A percentile compares a stretch with the other conserved stretches of the same genome.
phyloP scores from a whole-genome alignment of 2,888 invertebrate species.

The Cerastis rubricosa region DNA sequence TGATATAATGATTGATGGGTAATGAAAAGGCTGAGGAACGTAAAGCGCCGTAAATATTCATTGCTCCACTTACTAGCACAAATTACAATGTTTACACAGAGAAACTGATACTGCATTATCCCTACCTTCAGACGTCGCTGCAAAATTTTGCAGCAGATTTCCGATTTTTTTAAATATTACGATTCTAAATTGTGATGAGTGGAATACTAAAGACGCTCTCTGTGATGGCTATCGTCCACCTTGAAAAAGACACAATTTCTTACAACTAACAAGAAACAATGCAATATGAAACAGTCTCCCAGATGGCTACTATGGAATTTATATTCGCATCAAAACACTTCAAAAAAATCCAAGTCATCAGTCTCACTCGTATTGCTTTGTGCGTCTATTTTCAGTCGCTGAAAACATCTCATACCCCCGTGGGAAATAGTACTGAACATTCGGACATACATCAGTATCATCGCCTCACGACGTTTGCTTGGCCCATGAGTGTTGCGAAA shows the following conservation, averaged over 20 bases:
- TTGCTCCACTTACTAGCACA: neutral
- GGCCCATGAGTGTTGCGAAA: slow-evolving; percentile 39
- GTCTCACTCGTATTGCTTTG: neutral
- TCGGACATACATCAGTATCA: slow-evolving; percentile 15
- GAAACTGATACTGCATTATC: neutral
- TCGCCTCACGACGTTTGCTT: slow-evolving; percentile 16
- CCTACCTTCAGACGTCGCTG: neutral
- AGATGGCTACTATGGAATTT: neutral
- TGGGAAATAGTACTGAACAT: slow-evolving; percentile 16
- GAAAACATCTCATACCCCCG: neutral
- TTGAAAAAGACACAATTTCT: neutral
- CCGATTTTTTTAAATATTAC: neutral
- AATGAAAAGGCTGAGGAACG: slow-evolving; percentile 26
- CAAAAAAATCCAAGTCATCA: neutral
- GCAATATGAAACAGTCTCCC: neutral
- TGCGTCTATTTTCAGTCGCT: slow-evolving; percentile 1
- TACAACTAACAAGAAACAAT: neutral
- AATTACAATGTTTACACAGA: neutral
- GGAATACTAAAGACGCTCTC: neutral
- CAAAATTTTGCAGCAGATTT: neutral
- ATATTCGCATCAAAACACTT: neutral
- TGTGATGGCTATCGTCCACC: neutral
- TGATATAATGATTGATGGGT: slow-evolving; percentile 42
- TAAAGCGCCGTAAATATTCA: slow-evolving; percentile 11
- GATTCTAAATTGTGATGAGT: neutral